Percentiles rank a stretch among this genome's conserved stretches.
These are phyloP conservation scores for Chaenocephalus aceratus DNA, from an alignment of 2,113 vertebrate species.

Conservation along the genomic window DNA sequence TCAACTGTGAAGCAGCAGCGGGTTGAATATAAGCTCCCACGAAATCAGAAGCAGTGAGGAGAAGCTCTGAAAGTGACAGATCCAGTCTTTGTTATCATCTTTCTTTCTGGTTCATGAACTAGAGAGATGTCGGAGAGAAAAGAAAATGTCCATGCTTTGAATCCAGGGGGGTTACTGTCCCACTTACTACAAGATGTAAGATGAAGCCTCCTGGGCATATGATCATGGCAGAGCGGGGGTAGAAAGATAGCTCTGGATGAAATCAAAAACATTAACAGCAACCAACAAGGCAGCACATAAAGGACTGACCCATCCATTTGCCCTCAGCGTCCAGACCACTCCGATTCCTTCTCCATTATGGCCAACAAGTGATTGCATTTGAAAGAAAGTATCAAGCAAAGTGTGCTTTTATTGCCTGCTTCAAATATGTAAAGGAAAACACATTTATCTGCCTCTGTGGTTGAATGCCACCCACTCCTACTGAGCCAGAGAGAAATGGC, in stretches of 20 bases:
- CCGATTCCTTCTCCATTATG: slow-evolving; percentile 15
- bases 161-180: slow-evolving; percentile 52
- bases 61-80: slow-evolving; percentile 12
- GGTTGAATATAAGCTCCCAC: slow-evolving; percentile 4
- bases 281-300: slow-evolving; percentile 60
- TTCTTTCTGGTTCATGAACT: slow-evolving; percentile 46
- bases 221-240: slow-evolving; percentile 41
- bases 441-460: slow-evolving; percentile 44
- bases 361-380: slow-evolving; percentile 39
- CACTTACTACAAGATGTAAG: slow-evolving; percentile 25
- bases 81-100: slow-evolving; percentile 33
- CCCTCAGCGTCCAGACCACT: slow-evolving; percentile 21
- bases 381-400: slow-evolving; percentile 33
- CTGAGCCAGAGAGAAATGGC: slow-evolving; percentile 46
- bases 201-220: slow-evolving; percentile 52
- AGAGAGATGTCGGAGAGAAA: slow-evolving; percentile 42
- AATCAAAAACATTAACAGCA: slow-evolving; percentile 71
- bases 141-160: slow-evolving; percentile 43
- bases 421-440: slow-evolving; percentile 43
- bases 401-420: slow-evolving; percentile 29
- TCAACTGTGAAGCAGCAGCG: background rate
- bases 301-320: slow-evolving; percentile 21
- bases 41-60: background rate
- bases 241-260: slow-evolving; percentile 65
- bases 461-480: slow-evolving; percentile 42